These are phyloP conservation scores for Lasiurus borealis DNA, from an alignment of 2,113 vertebrate genomes.

Conservation along the genomic window DNA sequence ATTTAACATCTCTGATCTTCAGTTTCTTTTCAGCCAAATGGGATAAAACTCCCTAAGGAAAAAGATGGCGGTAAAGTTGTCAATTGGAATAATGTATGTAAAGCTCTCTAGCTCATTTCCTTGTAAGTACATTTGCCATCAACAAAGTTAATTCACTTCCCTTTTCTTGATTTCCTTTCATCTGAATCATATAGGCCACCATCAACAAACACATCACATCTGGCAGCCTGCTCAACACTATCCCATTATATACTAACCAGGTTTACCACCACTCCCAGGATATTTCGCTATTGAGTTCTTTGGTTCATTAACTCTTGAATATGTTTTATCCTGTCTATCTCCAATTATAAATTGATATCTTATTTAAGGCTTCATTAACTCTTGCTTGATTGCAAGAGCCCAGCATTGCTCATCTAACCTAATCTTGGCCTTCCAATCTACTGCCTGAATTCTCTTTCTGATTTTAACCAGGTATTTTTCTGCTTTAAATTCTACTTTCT, in stretches of 20 bases:
- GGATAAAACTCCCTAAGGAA: not conserved
- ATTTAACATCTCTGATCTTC: not conserved
- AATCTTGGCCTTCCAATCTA: not conserved
- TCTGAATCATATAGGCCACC: not conserved
- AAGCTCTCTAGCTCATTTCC: not conserved
- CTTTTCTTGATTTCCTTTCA: not conserved
- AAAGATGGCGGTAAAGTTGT: not conserved
- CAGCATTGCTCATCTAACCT: not conserved
- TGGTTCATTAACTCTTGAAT: constrained; percentile 18
- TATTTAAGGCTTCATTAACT: constrained; percentile 23
- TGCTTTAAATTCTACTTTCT: constrained; percentile 26
- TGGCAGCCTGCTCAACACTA: not conserved
- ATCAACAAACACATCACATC: not conserved
- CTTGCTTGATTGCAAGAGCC: not conserved
- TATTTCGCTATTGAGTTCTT: not conserved
- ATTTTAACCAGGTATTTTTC: not conserved
- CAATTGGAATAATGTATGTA: not conserved
- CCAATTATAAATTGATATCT: not conserved
- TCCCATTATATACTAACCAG: not conserved
- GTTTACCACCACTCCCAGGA: not conserved
- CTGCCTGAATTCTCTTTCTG: not conserved
- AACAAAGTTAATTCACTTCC: not conserved
- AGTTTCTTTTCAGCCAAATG: not conserved
- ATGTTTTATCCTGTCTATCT: not conserved
- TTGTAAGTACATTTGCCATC: not conserved